Base-by-base conservation (phyloP, 2,797 vertebrate species). In the Enoplosus armatus region DNA sequence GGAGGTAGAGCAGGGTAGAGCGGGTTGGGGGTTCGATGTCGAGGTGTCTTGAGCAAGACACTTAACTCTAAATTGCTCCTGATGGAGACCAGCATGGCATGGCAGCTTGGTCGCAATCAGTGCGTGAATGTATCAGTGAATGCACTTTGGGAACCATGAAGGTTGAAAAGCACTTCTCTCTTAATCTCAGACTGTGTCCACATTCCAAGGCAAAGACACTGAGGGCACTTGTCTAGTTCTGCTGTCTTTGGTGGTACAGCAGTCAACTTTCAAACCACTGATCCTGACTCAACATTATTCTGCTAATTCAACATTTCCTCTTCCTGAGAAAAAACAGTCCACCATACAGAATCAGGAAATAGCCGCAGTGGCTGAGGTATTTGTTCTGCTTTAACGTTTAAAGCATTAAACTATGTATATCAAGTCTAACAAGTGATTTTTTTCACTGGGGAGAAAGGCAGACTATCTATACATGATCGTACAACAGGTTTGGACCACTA, bases 251-350 rank as follows among this genome's bases (percentile, higher is more conserved):
- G n/a, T 39, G 33, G 10, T 29, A 45, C 16, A 72, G 50, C 66
- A 15, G 4, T 70, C 6, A 48, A 31, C 41, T 47, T 14, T 39
- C 31, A 58, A 50, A 76, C 66, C 20, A 61, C 29, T 39, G 53
- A 65, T 67, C 67, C 68, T 76, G 77, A 89, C 65, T 75, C 79
- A 80, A 37, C 55, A 48, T 47, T 48, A 62, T 85, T 80, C 69
- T 85, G 88, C 85, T 82, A 58, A 77, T 70, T 87, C 77, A 80
- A 64, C 85, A 86, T 78, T 91, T 91, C 87, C 91, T 85, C 43
- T 89, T 90, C 87, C 79, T 92, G 85, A 71, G 50, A 68, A 85
- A 68, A 20, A 88, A 70, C 33, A 0, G 31, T 33, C 55, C 15
- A 59, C 61, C 20, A 47, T 56, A 61, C 33, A 60, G 24, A 76